A percentile compares a stretch with the other conserved stretches of the same genome.
Conservation (phyloP, 2,797 vertebrate genomes). For the Adelosebastes latens region DNA sequence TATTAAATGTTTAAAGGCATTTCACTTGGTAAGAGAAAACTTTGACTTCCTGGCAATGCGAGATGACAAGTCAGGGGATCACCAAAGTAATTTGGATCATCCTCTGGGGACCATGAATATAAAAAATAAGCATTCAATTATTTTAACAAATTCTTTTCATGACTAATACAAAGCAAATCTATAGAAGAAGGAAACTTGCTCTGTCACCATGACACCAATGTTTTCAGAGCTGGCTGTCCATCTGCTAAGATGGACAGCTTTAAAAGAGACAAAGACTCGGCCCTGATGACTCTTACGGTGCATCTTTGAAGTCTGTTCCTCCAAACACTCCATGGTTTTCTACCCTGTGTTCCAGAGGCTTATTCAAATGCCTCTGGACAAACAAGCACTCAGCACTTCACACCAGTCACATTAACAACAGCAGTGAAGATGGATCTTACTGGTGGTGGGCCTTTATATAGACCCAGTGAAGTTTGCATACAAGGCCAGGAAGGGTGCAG, state of each 20-base stretch:
- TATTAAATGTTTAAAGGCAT: background rate
- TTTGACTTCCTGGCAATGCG: background rate
- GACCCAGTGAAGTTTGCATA: background rate
- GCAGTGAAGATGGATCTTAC: background rate
- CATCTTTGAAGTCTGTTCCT: background rate
- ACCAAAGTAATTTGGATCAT: too few species aligned
- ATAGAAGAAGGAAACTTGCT: background rate
- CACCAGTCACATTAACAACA: background rate
- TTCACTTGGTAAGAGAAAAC: background rate
- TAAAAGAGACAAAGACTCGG: background rate
- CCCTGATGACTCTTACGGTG: background rate
- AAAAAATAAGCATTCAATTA: background rate
- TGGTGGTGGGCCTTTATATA: background rate
- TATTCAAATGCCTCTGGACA: background rate
- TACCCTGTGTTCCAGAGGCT: background rate
- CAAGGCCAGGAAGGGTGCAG: background rate
- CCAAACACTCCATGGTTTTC: background rate
- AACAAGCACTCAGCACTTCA: background rate
- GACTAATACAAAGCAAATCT: background rate
- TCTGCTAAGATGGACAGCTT: background rate
- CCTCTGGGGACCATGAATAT: background rate
- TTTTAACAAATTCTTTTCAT: background rate
- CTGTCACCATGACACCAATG: background rate
- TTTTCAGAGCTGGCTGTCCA: background rate
- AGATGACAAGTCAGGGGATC: background rate